These are phyloP conservation scores for Cirrhinus molitorella DNA, from an alignment of 2,797 vertebrate genomes.

Conservation along the genomic window DNA sequence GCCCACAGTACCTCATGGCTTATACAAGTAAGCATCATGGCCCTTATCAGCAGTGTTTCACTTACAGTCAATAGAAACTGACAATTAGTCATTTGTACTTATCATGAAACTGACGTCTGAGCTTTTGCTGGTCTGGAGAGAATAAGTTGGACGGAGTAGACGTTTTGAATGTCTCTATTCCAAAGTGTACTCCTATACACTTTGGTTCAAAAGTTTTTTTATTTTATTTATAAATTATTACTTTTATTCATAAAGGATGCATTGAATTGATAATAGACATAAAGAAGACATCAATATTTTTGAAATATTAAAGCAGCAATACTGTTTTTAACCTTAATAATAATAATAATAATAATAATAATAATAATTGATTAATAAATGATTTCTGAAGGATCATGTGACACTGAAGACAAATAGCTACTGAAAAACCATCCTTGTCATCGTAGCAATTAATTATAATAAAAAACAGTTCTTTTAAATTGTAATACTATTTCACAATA, in stretches of 20 bases:
- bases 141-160: not conserved
- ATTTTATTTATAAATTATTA: too few species aligned
- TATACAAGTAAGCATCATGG: constrained; percentile 38
- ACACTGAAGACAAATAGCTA: too few species aligned
- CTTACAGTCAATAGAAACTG: not conserved
- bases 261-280: not conserved
- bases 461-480: too few species aligned
- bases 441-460: too few species aligned
- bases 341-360: too few species aligned
- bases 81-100: constrained; percentile 9
- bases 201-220: not conserved
- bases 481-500: too few species aligned
- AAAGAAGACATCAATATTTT: too few species aligned
- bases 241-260: not conserved
- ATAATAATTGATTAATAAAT: too few species aligned
- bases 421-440: too few species aligned
- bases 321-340: too few species aligned
- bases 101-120: not conserved
- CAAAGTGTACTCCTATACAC: not conserved
- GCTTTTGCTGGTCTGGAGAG: not conserved
- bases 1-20: constrained; percentile 21
- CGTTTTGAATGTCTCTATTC: not conserved
- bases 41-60: constrained; percentile 26
- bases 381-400: too few species aligned
- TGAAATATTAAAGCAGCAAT: too few species aligned